Conservation (phyloP, 2,113 vertebrate genomes). For the Murina feae region DNA sequence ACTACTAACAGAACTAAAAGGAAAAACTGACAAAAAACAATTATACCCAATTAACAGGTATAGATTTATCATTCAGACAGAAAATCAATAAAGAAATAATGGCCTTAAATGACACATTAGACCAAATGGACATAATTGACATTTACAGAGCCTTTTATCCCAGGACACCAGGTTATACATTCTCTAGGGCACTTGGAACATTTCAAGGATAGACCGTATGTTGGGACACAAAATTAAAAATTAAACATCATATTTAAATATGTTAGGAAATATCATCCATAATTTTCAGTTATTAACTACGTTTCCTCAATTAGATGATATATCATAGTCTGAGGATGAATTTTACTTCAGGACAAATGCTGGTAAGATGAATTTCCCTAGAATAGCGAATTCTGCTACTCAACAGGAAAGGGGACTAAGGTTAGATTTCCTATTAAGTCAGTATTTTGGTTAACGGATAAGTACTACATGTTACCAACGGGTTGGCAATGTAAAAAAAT, state of each 20-base stretch:
- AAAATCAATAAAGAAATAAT: background rate
- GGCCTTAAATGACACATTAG: background rate
- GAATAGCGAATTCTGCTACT: background rate
- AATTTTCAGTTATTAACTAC: background rate
- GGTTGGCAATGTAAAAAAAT: background rate
- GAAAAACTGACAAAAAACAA: background rate
- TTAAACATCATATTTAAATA: background rate
- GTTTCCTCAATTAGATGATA: background rate
- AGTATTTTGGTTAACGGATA: background rate
- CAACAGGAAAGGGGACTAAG: rapidly evolving
- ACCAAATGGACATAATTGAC: background rate
- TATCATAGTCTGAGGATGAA: background rate
- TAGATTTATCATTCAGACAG: background rate
- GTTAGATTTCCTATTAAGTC: background rate
- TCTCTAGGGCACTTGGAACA: background rate
- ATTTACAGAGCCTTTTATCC: background rate
- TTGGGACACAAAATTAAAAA: background rate
- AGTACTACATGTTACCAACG: background rate
- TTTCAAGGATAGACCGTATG: background rate
- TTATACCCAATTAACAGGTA: background rate
- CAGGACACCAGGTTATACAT: background rate
- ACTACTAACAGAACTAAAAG: background rate
- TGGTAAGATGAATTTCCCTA: background rate
- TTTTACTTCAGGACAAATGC: background rate
- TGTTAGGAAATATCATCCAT: background rate